Conservation (phyloP, 1,140 invertebrate species). For the Drosophila mauritiana region DNA sequence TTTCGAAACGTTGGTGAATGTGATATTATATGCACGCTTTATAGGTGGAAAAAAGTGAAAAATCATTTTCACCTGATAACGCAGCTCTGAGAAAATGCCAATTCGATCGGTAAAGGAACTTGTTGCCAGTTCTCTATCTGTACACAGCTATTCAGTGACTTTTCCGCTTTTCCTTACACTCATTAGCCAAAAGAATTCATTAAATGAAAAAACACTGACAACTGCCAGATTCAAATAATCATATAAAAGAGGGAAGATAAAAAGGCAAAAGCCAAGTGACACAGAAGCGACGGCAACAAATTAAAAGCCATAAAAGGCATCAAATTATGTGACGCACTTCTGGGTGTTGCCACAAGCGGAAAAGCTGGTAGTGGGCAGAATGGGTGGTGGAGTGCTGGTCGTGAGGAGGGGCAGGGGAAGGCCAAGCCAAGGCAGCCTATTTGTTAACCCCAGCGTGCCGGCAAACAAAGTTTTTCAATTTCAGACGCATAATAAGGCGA, state of each 20-base stretch:
- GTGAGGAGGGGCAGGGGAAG: slow-evolving; percentile 1
- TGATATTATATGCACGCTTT: slow-evolving; percentile 2
- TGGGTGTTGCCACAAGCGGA: slow-evolving; percentile 55
- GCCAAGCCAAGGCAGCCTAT: slow-evolving; percentile 61
- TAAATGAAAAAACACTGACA: slow-evolving; percentile 35
- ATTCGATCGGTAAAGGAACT: slow-evolving; percentile 46
- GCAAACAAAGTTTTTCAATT: slow-evolving; percentile 83
- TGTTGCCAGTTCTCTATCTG: slow-evolving; percentile 37
- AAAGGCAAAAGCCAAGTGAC: slow-evolving; percentile 41
- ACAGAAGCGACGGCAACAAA: slow-evolving; percentile 65
- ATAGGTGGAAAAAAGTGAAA: neutral
- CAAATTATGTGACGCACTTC: slow-evolving; percentile 76
- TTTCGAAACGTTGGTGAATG: neutral
- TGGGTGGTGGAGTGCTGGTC: no score
- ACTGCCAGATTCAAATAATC: slow-evolving; percentile 48
- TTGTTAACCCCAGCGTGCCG: slow-evolving; percentile 77
- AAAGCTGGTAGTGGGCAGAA: slow-evolving; percentile 1
- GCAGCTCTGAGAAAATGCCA: slow-evolving; percentile 3
- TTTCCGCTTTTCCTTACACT: slow-evolving; percentile 22
- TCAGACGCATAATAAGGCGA: slow-evolving; percentile 79
- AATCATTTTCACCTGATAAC: slow-evolving; percentile 1
- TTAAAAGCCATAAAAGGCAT: slow-evolving; percentile 81
- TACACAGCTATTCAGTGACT: slow-evolving; percentile 10
- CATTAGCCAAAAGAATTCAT: slow-evolving; percentile 65
- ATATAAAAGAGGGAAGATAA: slow-evolving; percentile 23